Evolutionary conservation across 2,113 vertebrate genomes (phyloP).

Genomic region (Eurypyga helias): DNA sequence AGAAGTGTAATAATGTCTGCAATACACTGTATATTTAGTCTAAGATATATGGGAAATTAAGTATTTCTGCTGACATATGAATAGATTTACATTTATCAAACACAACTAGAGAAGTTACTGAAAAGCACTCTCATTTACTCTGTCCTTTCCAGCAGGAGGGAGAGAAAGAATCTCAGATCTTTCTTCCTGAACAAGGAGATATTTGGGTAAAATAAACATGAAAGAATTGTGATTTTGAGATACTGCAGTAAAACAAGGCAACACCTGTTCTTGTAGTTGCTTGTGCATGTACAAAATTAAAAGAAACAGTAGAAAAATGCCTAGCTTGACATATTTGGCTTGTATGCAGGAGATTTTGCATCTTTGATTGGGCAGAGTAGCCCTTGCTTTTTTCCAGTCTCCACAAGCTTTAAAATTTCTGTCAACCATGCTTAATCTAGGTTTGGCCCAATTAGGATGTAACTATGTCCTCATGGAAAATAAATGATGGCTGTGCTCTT

Average conservation of each 20-base stretch:
- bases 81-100: background rate
- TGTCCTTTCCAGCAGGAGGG: background rate
- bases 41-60: background rate
- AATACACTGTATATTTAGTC: background rate
- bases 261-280: background rate
- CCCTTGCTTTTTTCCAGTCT: background rate
- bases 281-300: background rate
- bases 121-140: background rate
- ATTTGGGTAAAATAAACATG: background rate
- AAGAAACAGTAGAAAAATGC: background rate
- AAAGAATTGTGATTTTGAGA: background rate
- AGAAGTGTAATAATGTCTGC: background rate
- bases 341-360: background rate
- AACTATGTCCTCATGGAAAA: background rate
- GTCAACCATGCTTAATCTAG: background rate
- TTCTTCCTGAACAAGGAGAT: background rate
- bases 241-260: background rate
- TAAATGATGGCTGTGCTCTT: background rate
- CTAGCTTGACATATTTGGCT: background rate
- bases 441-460: background rate
- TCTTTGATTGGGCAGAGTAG: background rate
- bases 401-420: background rate
- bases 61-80: background rate
- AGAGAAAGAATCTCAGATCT: background rate
- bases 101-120: background rate